Evolutionary conservation across 2,113 vertebrate species (phyloP).

Genomic region (Tylochromis polylepis): DNA sequence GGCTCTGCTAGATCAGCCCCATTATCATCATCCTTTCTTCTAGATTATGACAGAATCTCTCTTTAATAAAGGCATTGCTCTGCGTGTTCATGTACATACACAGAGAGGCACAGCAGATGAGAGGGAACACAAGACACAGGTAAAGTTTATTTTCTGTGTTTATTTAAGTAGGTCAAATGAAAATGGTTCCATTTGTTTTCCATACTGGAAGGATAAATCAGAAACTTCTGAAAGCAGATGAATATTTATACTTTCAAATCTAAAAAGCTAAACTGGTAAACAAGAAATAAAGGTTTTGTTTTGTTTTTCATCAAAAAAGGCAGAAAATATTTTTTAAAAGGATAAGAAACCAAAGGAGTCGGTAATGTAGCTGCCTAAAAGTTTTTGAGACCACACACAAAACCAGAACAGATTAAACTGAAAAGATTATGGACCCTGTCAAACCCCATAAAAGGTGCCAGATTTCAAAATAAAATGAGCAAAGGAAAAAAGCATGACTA

Average conservation of each 20-base stretch:
- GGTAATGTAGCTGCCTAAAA: slow-evolving; percentile 13
- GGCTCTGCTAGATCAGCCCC: background rate
- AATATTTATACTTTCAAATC: background rate
- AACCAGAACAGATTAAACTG: background rate
- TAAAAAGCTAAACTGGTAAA: background rate
- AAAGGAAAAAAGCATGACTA: background rate
- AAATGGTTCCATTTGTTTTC: background rate
- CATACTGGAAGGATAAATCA: background rate
- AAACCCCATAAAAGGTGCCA: background rate
- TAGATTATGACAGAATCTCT: background rate
- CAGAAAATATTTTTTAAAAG: background rate
- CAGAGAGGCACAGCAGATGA: background rate
- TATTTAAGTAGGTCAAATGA: background rate
- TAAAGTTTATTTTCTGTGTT: background rate
- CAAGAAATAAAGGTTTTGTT: background rate
- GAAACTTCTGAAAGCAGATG: background rate
- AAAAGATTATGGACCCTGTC: background rate
- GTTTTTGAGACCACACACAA: background rate
- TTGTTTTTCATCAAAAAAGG: background rate
- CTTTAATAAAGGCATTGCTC: background rate
- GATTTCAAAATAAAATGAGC: background rate
- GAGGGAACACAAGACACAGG: background rate
- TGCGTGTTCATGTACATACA: background rate
- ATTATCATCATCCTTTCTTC: background rate
- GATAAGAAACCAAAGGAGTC: background rate